Conservation (phyloP, 2,888 invertebrate genomes). For the Spicauda simplicius region DNA sequence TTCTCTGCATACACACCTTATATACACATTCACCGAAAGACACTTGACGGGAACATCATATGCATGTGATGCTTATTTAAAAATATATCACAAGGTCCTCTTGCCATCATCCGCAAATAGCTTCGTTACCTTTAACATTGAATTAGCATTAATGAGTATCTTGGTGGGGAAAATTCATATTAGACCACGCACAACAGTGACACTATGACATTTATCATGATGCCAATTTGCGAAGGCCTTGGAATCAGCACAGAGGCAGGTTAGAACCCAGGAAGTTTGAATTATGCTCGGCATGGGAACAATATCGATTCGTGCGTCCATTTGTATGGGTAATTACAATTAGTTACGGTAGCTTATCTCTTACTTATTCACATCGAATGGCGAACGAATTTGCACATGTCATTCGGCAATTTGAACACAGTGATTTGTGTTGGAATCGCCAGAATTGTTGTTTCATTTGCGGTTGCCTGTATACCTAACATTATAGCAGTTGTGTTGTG, state of each 20-base stretch:
- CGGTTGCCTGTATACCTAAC: too few species aligned
- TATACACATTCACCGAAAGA: too few species aligned
- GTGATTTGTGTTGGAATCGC: background rate
- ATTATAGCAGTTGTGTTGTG: too few species aligned
- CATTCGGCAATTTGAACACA: constrained; percentile 8
- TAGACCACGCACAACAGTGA: constrained; percentile 5
- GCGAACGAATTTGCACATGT: constrained; percentile 7
- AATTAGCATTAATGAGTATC: constrained; percentile 16
- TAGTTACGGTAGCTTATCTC: constrained; percentile 29
- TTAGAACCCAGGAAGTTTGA: constrained; percentile 27
- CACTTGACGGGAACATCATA: too few species aligned
- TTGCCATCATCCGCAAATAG: constrained; percentile 11
- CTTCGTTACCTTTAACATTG: constrained; percentile 4
- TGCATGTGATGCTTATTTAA: background rate
- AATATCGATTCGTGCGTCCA: constrained; percentile 15
- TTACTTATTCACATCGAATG: constrained; percentile 5
- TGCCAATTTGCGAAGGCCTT: constrained; percentile 27
- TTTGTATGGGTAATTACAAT: constrained; percentile 10
- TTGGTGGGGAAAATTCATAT: constrained; percentile 8
- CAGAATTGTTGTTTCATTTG: background rate
- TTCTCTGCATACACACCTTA: too few species aligned
- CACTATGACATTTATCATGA: background rate
- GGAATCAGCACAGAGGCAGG: background rate
- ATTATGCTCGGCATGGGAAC: constrained; percentile 18
- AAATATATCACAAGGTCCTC: background rate